Evolutionary conservation across 53 echinoderm and acorn worm genomes (phyloP).

Genomic region (Apostichopus leukothele): DNA sequence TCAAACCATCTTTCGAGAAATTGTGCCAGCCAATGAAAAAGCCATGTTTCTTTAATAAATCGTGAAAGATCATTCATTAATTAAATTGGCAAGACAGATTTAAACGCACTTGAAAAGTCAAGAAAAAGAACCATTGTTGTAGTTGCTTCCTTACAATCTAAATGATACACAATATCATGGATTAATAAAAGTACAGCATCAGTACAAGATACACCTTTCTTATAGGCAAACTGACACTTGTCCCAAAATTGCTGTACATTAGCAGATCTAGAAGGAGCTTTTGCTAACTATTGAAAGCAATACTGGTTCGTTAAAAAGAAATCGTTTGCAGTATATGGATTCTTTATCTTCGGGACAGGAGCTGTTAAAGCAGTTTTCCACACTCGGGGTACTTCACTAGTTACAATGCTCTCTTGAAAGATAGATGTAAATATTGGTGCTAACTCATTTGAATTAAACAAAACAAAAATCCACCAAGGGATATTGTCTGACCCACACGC

Average conservation of each 20-base stretch:
- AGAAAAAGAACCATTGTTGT: no score
- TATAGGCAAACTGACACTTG: neutral
- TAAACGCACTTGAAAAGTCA: no score
- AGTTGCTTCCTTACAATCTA: no score
- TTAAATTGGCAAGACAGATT: no score
- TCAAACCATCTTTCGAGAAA: no score
- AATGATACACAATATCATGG: no score
- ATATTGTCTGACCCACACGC: neutral
- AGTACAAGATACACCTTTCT: neutral
- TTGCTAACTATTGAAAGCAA: neutral
- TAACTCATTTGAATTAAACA: neutral
- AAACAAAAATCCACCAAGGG: neutral
- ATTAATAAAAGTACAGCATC: constrained; percentile 10
- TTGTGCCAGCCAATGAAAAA: no score
- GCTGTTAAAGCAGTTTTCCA: neutral
- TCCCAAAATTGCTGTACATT: neutral
- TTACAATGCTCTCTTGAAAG: neutral
- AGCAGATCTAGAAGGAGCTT: neutral
- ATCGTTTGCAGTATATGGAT: neutral
- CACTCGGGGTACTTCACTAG: neutral
- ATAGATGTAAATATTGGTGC: neutral
- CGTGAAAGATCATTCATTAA: no score
- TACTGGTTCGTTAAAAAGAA: neutral
- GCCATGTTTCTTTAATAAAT: no score
- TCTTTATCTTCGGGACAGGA: constrained; percentile 6